phyloP scores from a whole-genome alignment of 1,140 invertebrate species.

The Chlorops oryzae region DNA sequence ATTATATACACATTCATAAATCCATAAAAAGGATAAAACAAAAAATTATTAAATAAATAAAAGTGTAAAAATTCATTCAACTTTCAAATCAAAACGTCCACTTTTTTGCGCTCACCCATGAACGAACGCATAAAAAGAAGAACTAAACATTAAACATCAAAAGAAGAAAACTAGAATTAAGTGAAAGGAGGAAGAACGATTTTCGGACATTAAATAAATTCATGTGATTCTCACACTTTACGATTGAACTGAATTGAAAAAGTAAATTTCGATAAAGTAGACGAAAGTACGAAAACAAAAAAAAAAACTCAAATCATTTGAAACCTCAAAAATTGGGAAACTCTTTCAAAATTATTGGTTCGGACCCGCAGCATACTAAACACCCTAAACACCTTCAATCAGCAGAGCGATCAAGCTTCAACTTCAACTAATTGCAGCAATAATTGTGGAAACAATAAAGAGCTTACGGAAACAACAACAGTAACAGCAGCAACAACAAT shows the following conservation, averaged over 20 bases:
- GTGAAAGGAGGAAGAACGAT: constrained; percentile 16
- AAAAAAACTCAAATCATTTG: constrained; percentile 37
- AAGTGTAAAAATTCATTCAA: not conserved
- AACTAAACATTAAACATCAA: not conserved
- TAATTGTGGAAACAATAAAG: constrained; percentile 19
- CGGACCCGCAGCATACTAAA: constrained; percentile 43
- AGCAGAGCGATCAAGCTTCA: too few relatives aligned
- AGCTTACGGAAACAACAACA: constrained; percentile 22
- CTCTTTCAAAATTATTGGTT: constrained; percentile 48
- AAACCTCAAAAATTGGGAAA: constrained; percentile 43
- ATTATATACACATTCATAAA: too few relatives aligned
- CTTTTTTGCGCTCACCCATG: too few relatives aligned
- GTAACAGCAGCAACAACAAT: constrained; percentile 16
- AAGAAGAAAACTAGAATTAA: constrained; percentile 10
- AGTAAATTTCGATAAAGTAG: constrained; percentile 24
- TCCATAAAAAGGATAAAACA: too few relatives aligned
- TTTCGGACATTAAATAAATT: constrained; percentile 11
- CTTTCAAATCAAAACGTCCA: not conserved
- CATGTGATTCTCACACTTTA: constrained; percentile 33
- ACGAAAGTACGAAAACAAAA: constrained; percentile 21
- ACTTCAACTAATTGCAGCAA: constrained; percentile 28
- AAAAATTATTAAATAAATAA: not conserved
- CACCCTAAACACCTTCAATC: constrained; percentile 14
- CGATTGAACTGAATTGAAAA: constrained; percentile 17
- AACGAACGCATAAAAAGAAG: too few relatives aligned